These are phyloP conservation scores for Trachelus stipa DNA, from an alignment of 2,888 invertebrate genomes.

Conservation along the genomic window DNA sequence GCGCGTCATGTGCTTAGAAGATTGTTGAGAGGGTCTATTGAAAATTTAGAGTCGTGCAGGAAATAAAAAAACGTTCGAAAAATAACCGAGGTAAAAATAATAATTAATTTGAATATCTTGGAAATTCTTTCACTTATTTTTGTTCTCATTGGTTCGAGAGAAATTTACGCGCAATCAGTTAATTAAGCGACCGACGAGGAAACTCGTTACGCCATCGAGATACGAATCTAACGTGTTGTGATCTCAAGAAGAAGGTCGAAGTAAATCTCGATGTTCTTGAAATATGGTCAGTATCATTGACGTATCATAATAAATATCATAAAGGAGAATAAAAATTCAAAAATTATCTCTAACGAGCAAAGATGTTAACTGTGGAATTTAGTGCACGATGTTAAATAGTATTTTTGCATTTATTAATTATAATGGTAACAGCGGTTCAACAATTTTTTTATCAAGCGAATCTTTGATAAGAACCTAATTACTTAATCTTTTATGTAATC, in stretches of 20 bases:
- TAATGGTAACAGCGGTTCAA: neutral
- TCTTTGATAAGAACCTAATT: neutral
- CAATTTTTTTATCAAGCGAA: neutral
- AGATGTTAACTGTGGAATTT: too few relatives aligned
- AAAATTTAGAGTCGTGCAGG: neutral
- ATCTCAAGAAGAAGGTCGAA: neutral
- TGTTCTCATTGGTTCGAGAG: neutral
- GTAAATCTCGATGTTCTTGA: neutral
- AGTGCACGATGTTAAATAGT: too few relatives aligned
- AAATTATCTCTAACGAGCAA: neutral
- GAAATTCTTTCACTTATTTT: too few relatives aligned
- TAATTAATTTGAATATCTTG: too few relatives aligned
- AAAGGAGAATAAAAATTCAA: neutral
- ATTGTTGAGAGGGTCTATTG: neutral
- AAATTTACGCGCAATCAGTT: neutral
- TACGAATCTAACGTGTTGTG: neutral
- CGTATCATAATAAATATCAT: neutral
- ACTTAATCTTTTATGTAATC: neutral
- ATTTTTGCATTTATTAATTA: neutral
- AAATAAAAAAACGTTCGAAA: neutral
- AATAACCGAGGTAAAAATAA: neutral
- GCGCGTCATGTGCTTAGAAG: neutral
- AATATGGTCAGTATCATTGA: neutral
- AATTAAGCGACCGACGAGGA: neutral
- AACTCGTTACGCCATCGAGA: neutral